These are phyloP conservation scores for Suillia variegata DNA, from an alignment of 2,888 invertebrate genomes.

Conservation along the genomic window DNA sequence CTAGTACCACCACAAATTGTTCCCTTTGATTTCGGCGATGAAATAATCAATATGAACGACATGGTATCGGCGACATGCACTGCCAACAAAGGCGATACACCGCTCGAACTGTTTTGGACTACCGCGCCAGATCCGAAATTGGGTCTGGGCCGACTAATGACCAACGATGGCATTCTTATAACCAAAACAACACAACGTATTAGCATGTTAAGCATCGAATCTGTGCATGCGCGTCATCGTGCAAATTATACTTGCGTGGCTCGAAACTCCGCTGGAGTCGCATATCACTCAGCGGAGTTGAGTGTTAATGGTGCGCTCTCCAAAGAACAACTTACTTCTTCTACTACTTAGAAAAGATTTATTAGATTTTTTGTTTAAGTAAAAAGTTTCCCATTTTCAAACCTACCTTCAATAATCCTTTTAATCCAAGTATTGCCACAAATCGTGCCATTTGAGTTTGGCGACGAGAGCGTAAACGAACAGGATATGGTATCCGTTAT, in stretches of 20 bases:
- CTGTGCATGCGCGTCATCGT: slow-evolving; percentile 71
- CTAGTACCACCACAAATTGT: slow-evolving; percentile 80
- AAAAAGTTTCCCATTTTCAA: too few relatives aligned
- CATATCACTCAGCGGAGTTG: slow-evolving; percentile 72
- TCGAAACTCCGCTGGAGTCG: slow-evolving; percentile 71
- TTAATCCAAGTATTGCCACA: slow-evolving; percentile 72
- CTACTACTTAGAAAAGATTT: too few relatives aligned
- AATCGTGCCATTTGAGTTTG: slow-evolving; percentile 75
- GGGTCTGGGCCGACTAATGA: slow-evolving; percentile 63
- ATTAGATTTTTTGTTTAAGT: too few relatives aligned
- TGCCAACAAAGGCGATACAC: slow-evolving; percentile 78
- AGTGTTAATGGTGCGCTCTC: slow-evolving; percentile 71
- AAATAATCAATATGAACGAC: slow-evolving; percentile 77
- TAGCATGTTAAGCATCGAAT: slow-evolving; percentile 72
- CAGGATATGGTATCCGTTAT: slow-evolving; percentile 73
- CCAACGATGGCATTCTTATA: slow-evolving; percentile 67
- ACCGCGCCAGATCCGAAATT: slow-evolving; percentile 63
- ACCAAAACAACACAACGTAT: slow-evolving; percentile 69
- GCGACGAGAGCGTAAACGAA: slow-evolving; percentile 71
- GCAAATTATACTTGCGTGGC: slow-evolving; percentile 79
- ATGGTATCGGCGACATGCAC: slow-evolving; percentile 75
- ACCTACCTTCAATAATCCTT: too few relatives aligned
- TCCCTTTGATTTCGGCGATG: slow-evolving; percentile 77
- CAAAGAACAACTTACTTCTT: not conserved
- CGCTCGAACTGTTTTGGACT: slow-evolving; percentile 75